A percentile compares a stretch with the other conserved stretches of the same genome.
phyloP scores from a whole-genome alignment of 2,113 vertebrate species.

The Amphiprion ocellaris region DNA sequence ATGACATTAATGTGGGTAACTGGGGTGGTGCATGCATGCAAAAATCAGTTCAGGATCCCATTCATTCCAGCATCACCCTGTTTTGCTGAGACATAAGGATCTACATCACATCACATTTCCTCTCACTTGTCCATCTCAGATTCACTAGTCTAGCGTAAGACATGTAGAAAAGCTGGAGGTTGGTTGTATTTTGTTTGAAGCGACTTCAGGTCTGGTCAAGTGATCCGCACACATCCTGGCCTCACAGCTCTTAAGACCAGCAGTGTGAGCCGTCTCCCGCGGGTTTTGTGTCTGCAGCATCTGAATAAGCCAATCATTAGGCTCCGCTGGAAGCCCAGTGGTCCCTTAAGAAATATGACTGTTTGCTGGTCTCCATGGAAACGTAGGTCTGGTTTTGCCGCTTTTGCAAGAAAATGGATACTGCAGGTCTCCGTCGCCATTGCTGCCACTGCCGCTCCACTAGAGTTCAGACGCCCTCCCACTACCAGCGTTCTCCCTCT shows the following conservation, averaged over 20 bases:
- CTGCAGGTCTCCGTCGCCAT: conserved; percentile 41
- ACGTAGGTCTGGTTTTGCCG: conserved; percentile 59
- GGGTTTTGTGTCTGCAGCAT: conserved; percentile 54
- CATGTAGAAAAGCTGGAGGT: background rate
- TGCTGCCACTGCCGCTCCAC: conserved; percentile 21
- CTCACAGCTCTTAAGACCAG: conserved; percentile 34
- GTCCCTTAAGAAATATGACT: conserved; percentile 69
- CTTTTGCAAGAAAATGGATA: conserved; percentile 59
- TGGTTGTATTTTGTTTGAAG: background rate
- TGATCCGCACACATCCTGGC: conserved; percentile 22
- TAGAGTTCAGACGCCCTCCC: conserved; percentile 29
- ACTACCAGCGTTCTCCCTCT: background rate
- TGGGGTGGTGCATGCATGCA: background rate
- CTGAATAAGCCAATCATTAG: conserved; percentile 67
- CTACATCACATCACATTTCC: background rate
- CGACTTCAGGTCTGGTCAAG: conserved; percentile 13
- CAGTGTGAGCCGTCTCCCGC: conserved; percentile 51
- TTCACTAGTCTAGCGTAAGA: background rate
- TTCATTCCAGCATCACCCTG: background rate
- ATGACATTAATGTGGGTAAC: conserved; percentile 7
- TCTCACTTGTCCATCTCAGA: background rate
- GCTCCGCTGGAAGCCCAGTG: conserved; percentile 47
- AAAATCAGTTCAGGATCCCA: background rate
- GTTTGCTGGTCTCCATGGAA: conserved; percentile 78
- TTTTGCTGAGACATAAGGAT: background rate